Conservation (phyloP, 1,140 invertebrate genomes). For the Doryteuthis pealeii region DNA sequence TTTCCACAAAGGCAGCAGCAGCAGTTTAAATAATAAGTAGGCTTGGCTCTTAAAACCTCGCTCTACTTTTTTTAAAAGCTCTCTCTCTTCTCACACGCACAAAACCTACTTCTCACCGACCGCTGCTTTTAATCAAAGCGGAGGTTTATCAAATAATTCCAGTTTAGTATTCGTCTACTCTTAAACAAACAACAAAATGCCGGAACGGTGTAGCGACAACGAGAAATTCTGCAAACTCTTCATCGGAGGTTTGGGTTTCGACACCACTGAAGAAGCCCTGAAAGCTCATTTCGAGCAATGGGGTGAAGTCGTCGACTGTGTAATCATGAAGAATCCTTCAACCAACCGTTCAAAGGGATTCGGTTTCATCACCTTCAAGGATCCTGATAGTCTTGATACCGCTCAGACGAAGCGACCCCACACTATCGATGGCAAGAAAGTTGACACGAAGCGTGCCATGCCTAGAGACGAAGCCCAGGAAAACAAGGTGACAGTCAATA, state of each 20-base stretch:
- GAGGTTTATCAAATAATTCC: too few relatives aligned
- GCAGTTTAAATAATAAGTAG: too few relatives aligned
- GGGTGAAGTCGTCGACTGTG: conserved; percentile 96
- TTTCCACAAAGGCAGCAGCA: too few relatives aligned
- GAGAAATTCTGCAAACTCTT: conserved; percentile 68
- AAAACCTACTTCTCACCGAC: too few relatives aligned
- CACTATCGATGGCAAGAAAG: conserved; percentile 78
- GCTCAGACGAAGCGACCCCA: conserved; percentile 86
- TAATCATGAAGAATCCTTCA: conserved; percentile 96
- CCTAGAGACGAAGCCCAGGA: conserved; percentile 69
- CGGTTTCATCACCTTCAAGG: conserved; percentile 93
- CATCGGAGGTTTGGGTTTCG: conserved; percentile 69
- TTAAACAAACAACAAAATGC: background rate
- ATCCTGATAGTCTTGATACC: conserved; percentile 89
- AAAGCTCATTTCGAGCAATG: conserved; percentile 94
- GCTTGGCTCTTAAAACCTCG: too few relatives aligned
- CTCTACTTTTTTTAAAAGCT: too few relatives aligned
- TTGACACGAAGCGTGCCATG: conserved; percentile 95
- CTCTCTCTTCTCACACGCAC: too few relatives aligned
- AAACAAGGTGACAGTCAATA: conserved; percentile 53
- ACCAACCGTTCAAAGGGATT: conserved; percentile 89
- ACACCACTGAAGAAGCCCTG: conserved; percentile 87
- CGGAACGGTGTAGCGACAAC: conserved; percentile 20
- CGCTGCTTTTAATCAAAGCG: too few relatives aligned
- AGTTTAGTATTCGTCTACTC: too few relatives aligned